Percentiles rank a stretch among this genome's conserved stretches.
Evolutionary conservation across 1,140 invertebrate species (phyloP).

Genomic region (Scaptomyza graminum): DNA sequence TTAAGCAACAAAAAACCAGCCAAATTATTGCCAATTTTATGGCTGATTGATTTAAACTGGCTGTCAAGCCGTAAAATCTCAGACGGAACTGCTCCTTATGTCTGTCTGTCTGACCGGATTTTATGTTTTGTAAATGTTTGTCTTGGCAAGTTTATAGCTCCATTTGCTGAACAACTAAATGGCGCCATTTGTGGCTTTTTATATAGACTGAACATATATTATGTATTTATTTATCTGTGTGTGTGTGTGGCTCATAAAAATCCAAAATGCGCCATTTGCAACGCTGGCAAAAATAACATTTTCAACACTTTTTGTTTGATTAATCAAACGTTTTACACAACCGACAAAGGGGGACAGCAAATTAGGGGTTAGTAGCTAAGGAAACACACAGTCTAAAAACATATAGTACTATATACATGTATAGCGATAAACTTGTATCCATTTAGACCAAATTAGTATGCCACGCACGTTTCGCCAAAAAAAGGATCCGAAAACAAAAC

Average conservation of each 20-base stretch:
- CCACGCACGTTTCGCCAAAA: constrained; percentile 67
- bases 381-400: neutral
- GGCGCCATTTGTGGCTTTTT: constrained; percentile 70
- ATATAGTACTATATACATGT: constrained; percentile 20
- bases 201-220: constrained; percentile 42
- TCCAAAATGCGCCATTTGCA: constrained; percentile 73
- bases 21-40: constrained; percentile 51
- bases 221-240: constrained; percentile 10
- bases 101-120: constrained; percentile 15
- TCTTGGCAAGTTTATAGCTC: constrained; percentile 68
- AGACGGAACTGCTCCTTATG: constrained; percentile 18
- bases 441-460: constrained; percentile 80
- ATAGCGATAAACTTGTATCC: constrained; percentile 28
- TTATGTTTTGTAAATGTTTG: constrained; percentile 80
- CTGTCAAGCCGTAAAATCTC: constrained; percentile 17
- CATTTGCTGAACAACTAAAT: constrained; percentile 53
- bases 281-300: constrained; percentile 76
- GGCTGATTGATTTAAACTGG: constrained; percentile 55
- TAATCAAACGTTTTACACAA: constrained; percentile 63
- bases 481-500: constrained; percentile 30
- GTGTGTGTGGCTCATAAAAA: constrained; percentile 68
- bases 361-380: neutral
- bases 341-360: constrained; percentile 2
- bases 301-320: constrained; percentile 79
- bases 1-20: constrained; percentile 20